phyloP scores from a whole-genome alignment of 2,888 invertebrate genomes.

The Cosmorhoe ocellata region DNA sequence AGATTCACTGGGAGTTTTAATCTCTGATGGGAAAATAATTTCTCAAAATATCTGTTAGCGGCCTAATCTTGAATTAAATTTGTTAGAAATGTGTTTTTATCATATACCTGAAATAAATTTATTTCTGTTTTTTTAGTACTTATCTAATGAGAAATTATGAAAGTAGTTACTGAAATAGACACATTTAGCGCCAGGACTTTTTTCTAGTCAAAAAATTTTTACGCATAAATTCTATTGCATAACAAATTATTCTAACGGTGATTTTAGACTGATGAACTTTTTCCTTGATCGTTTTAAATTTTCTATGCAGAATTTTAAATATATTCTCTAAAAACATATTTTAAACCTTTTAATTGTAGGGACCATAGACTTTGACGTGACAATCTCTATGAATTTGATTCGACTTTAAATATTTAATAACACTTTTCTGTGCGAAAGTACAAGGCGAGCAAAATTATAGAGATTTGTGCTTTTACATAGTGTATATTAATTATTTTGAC shows the following conservation, averaged over 20 bases:
- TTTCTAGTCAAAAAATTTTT: conserved; percentile 46
- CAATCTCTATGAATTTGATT: conserved; percentile 56
- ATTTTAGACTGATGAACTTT: conserved; percentile 54
- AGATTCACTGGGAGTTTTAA: conserved; percentile 7
- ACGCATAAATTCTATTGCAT: conserved; percentile 37
- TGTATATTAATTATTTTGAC: conserved; percentile 47
- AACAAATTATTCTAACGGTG: conserved; percentile 31
- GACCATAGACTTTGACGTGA: conserved; percentile 68
- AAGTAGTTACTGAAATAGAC: conserved; percentile 12
- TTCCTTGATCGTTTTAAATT: conserved; percentile 45
- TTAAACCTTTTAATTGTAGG: conserved; percentile 63
- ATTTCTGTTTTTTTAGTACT: conserved; percentile 27
- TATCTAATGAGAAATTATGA: too few relatives aligned
- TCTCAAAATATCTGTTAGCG: conserved; percentile 14
- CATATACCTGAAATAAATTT: conserved; percentile 4
- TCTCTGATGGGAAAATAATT: conserved; percentile 1
- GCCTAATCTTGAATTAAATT: conserved; percentile 18
- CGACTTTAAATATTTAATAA: conserved; percentile 26
- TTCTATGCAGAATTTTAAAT: conserved; percentile 49
- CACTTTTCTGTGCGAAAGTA: conserved; percentile 16
- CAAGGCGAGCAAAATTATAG: conserved; percentile 49
- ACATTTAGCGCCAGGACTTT: conserved; percentile 21
- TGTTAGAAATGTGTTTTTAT: too few relatives aligned
- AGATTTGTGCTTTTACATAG: conserved; percentile 57
- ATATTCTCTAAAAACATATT: conserved; percentile 52